These are phyloP conservation scores for Oenanthe oenanthe DNA, from an alignment of 2,113 vertebrate species.

Conservation along the genomic window DNA sequence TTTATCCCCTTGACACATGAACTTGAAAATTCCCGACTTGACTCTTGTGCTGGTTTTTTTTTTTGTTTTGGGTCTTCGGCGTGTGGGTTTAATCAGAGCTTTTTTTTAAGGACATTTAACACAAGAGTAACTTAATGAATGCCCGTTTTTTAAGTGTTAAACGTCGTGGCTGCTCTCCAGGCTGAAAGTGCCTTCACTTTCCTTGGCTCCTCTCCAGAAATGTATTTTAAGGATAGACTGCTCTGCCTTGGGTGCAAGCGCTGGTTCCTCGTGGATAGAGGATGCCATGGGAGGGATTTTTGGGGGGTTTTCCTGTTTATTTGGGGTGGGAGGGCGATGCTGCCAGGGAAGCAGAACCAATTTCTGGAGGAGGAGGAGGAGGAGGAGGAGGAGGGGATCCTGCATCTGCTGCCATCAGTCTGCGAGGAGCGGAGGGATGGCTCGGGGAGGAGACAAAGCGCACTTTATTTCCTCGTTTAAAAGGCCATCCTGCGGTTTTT, in stretches of 20 bases:
- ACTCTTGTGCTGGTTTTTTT: not conserved
- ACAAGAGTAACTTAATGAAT: constrained; percentile 15
- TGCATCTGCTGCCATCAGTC: constrained; percentile 76
- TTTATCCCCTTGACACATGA: not conserved
- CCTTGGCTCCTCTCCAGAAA: constrained; percentile 48
- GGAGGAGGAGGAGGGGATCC: not conserved
- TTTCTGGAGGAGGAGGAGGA: constrained; percentile 6
- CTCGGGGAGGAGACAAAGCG: constrained; percentile 42
- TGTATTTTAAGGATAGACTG: constrained; percentile 3
- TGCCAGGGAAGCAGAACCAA: constrained; percentile 61
- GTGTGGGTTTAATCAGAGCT: not conserved
- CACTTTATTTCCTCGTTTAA: not conserved
- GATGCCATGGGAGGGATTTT: not conserved
- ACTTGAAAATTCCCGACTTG: constrained; percentile 11
- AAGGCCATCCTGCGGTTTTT: not conserved
- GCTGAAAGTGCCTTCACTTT: constrained; percentile 53
- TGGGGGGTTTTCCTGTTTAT: not conserved
- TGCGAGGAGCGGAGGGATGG: not conserved
- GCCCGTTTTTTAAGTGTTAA: not conserved
- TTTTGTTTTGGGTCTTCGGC: not conserved
- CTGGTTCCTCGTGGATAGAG: not conserved
- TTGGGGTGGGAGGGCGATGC: not conserved
- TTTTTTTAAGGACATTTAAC: not conserved
- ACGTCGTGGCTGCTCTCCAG: constrained; percentile 55
- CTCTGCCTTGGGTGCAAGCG: not conserved